Base-by-base conservation (phyloP, 2,888 invertebrate genomes). In the Watsonalla binaria region DNA sequence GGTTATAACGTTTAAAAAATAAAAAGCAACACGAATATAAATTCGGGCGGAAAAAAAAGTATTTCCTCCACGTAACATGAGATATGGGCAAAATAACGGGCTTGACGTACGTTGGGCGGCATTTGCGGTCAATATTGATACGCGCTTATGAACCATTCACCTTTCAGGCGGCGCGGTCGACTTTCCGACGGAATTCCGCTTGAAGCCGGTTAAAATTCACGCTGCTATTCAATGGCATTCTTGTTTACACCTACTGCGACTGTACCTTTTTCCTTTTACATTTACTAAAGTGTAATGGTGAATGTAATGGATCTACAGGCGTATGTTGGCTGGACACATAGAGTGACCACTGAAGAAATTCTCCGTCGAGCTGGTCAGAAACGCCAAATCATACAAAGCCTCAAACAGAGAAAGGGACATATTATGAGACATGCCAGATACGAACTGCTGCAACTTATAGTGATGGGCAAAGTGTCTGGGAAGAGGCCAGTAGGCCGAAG, bases 81-180 rank as follows among this genome's bases (percentile, higher is more conserved):
- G 82, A 83, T 84, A 84, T 78, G 79, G 76, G 70, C 77, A 80
- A 80, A 80, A 78, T 79, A 85, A 76, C 73, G 69, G 72, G 72
- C 74, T 77, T 82, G 81, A 84, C 82, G 83, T 75, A 82, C 79
- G 80, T 58, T 74, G 77, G 72, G 76, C 73, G 78, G 68, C 74
- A 80, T 78, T 74, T 74, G 77, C 82, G 83, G 84, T 86, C 86
- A 87, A 86, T 86, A 88, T 86, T 87, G 89, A 88, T 86, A 86
- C 79, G 80, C 76, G 72, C 86, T 87, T 88, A 88, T 88, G 84
- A 84, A 80, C 86, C 85, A 86, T 87, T 88, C 85, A 86, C 86
- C 82, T 86, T 87, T 86, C 82, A 66, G 77, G 78, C 66, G 67
- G 70, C 74, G 72, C 66, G 76, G 71, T 68, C 65, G 63, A 56